These are phyloP conservation scores for Temnothorax rugatulus DNA, from an alignment of 2,888 invertebrate genomes.

Conservation along the genomic window DNA sequence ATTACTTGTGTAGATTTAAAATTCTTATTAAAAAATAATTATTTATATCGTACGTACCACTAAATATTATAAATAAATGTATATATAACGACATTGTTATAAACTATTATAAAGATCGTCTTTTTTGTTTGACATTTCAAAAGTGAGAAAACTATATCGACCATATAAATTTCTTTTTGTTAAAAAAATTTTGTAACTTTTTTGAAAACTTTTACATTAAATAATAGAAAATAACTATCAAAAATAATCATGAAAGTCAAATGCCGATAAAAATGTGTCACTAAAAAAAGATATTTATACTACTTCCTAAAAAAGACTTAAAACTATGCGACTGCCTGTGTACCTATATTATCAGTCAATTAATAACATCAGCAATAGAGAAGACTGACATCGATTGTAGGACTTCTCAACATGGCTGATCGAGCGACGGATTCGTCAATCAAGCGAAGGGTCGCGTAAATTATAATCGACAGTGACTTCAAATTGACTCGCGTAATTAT, in stretches of 20 bases:
- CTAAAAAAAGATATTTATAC: not conserved
- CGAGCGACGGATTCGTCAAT: constrained; percentile 37
- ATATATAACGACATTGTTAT: not conserved
- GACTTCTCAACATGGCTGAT: constrained; percentile 35
- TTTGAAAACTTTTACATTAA: not conserved
- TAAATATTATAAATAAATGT: constrained; percentile 2
- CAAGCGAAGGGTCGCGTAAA: constrained; percentile 44
- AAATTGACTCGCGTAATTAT: constrained; percentile 54
- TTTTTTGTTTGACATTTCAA: not conserved
- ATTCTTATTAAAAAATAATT: not conserved
- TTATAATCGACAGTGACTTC: constrained; percentile 51
- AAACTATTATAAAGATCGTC: not conserved
- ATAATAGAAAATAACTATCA: not conserved
- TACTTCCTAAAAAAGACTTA: not conserved
- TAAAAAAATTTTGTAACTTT: not conserved
- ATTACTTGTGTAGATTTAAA: not conserved
- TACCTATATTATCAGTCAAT: constrained; percentile 7
- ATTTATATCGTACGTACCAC: not conserved
- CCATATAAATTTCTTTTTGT: not conserved
- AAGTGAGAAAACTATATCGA: not conserved
- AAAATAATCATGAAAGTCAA: not conserved
- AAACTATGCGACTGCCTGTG: not conserved
- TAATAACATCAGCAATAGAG: constrained; percentile 17
- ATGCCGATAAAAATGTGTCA: not conserved
- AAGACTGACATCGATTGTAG: constrained; percentile 28